Base-by-base conservation (phyloP, 2,797 vertebrate species). In the Epinephelus coioides region DNA sequence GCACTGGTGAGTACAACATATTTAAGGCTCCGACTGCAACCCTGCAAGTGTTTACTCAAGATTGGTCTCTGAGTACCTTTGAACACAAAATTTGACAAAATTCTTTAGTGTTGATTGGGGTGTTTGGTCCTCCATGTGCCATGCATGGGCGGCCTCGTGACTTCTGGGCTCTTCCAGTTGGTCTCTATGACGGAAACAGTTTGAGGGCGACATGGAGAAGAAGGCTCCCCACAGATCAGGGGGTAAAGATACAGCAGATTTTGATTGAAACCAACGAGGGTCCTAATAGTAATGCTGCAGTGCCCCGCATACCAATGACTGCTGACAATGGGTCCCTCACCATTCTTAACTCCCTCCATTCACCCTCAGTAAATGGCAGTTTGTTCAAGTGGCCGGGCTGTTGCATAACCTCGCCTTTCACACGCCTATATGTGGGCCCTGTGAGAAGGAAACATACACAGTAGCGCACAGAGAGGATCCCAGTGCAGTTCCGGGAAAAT, bases 361-460 rank as follows among this genome's bases (percentile, higher is more conserved):
- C 86, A 85, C 53, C 23, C 75, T 71, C 55, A 79, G 89, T 76
- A 90, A 90, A 88, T 77, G 73, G 76, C 79, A 85, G 64, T 82
- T 89, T 83, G 85, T 93, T 92, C 84, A 87, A 91, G 86, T 86
- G 81, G 86, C 85, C 46, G 2, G 59, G 64, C 74, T 86, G 86
- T 95, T 95, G 82, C 90, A 75, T 95, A 95, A 95, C 76, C 86
- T 61, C 11, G 74, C 89, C 86, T 91, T 92, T 91, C 73, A 86
- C 78, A 59, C 69, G 75, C 73, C 87, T 84, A 88, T 85, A 88
- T 11, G 82, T 82, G 73, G 74, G 72, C 74, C 76, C 77, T 70
- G 72, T 71, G 71, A 85, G 84, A 86, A 75, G 69, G 76, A 89
- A 86, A 87, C 43, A 61, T 69, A 75, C 66, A 73, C 25, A 66